phyloP scores from a whole-genome alignment of 2,888 invertebrate genomes.

The Mesoligia furuncula region DNA sequence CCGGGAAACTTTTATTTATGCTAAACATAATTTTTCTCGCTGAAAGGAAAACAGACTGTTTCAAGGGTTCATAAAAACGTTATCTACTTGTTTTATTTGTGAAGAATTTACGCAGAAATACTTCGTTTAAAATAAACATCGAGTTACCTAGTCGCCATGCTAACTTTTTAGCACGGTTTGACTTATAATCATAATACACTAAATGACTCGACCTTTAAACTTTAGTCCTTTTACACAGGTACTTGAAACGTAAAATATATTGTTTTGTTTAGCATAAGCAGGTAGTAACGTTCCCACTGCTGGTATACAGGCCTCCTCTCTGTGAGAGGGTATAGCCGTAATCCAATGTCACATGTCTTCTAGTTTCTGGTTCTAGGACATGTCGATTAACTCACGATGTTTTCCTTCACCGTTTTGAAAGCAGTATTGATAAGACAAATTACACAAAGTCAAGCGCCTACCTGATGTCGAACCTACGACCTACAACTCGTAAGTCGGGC shows the following conservation, averaged over 20 bases:
- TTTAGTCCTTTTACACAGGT: not conserved
- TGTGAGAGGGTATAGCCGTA: no score
- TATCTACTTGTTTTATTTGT: not conserved
- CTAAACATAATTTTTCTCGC: conserved; percentile 24
- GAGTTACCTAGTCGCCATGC: not conserved
- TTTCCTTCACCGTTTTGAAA: not conserved
- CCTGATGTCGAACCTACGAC: no score
- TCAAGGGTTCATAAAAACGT: not conserved
- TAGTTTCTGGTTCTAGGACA: not conserved
- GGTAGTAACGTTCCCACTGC: not conserved
- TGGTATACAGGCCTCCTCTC: no score
- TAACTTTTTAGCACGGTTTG: not conserved
- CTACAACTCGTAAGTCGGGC: not conserved
- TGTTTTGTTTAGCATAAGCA: not conserved
- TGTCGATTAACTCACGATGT: not conserved
- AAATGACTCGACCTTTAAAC: no score
- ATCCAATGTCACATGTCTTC: not conserved
- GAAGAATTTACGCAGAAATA: not conserved
- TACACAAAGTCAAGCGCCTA: no score
- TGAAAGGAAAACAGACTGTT: conserved; percentile 15
- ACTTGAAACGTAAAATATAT: not conserved
- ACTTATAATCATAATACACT: no score
- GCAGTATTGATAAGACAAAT: no score
- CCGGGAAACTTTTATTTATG: conserved; percentile 26
- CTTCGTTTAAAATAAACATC: not conserved